These are phyloP conservation scores for Chelonus insularis DNA, from an alignment of 1,140 invertebrate species.

Conservation along the genomic window DNA sequence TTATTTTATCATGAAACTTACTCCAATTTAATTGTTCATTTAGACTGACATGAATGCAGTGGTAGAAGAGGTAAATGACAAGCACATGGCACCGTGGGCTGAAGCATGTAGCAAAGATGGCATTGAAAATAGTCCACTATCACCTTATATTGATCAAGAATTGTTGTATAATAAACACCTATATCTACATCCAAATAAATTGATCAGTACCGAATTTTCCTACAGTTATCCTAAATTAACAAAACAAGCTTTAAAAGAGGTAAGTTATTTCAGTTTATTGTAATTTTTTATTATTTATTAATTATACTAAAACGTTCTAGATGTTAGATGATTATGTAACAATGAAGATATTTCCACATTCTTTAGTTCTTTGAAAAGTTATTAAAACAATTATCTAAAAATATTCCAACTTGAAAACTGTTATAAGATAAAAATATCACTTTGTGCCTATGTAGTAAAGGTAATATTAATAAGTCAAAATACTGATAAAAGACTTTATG, in stretches of 20 bases:
- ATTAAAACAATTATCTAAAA: no score
- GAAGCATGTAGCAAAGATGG: conserved; percentile 75
- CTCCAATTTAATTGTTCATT: no score
- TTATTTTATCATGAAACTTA: no score
- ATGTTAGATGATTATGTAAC: conserved; percentile 70
- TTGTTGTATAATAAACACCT: conserved; percentile 79
- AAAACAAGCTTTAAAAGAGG: conserved; percentile 66
- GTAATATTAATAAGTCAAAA: no score
- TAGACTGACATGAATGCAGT: conserved; percentile 16
- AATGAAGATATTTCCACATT: conserved; percentile 75
- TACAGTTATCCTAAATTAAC: conserved; percentile 66
- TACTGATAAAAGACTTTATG: no score
- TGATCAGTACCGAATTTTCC: conserved; percentile 64
- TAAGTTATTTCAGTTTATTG: conserved; percentile 35
- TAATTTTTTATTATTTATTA: conserved; percentile 15
- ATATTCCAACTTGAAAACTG: no score
- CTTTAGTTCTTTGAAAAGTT: conserved; percentile 61
- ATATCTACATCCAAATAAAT: conserved; percentile 72
- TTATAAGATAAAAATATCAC: no score
- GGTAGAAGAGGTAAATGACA: conserved; percentile 89
- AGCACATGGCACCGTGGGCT: conserved; percentile 88
- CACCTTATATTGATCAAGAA: conserved; percentile 83
- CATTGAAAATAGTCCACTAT: conserved; percentile 82
- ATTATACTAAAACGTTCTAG: conserved; percentile 51
- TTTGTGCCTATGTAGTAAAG: no score